phyloP scores from a whole-genome alignment of 2,797 vertebrate genomes.

The Thaleichthys pacificus region DNA sequence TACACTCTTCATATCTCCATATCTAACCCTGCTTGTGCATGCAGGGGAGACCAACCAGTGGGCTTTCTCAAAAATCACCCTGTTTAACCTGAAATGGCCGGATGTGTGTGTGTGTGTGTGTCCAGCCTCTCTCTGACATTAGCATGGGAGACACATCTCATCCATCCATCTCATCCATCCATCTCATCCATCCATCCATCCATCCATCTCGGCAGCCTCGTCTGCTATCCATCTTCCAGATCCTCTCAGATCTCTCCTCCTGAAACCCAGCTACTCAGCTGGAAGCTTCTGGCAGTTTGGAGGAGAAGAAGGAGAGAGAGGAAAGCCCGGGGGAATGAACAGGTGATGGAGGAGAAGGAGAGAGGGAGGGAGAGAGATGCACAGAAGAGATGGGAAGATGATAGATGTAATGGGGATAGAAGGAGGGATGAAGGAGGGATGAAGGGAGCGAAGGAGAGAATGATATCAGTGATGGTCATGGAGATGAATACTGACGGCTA shows the following conservation, averaged over 20 bases:
- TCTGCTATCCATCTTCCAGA: no score
- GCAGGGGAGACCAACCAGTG: neutral
- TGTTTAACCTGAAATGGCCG: neutral
- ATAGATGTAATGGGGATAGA: conserved; percentile 14
- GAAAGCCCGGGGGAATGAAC: neutral
- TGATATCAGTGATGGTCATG: conserved; percentile 65
- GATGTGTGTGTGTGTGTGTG: neutral
- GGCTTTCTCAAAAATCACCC: neutral
- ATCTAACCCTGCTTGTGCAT: neutral
- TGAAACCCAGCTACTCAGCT: conserved; percentile 45
- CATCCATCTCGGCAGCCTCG: neutral
- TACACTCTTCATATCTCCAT: conserved; percentile 4
- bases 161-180: neutral
- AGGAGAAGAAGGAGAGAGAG: conserved; percentile 54
- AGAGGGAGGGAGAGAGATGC: conserved; percentile 9
- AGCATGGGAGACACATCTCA: neutral
- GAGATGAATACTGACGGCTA: conserved; percentile 70
- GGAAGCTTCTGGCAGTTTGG: conserved; percentile 67
- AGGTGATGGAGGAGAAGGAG: conserved; percentile 48
- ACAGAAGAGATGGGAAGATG: conserved; percentile 7
- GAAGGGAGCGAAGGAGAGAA: conserved; percentile 55
- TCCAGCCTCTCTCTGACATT: conserved; percentile 2
- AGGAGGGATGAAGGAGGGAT: conserved; percentile 62
- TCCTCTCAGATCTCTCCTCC: neutral
- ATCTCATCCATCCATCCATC: neutral